Conservation (phyloP, 2,113 vertebrate genomes). For the Prochilodus magdalenae region DNA sequence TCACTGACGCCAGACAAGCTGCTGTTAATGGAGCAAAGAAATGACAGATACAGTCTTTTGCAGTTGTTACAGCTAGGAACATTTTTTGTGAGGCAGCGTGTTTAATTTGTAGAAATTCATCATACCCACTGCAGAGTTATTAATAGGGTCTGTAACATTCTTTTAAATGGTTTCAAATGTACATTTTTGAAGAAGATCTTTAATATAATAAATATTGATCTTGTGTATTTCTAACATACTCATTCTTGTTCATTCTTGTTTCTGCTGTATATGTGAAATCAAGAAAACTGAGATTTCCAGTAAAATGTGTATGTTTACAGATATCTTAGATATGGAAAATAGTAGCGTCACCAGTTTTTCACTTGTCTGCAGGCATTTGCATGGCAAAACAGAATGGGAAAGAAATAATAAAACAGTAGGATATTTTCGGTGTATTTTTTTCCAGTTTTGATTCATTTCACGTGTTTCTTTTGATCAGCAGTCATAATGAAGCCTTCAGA, state of each 20-base stretch:
- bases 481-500: background rate
- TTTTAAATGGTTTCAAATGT: background rate
- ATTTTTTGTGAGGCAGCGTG: too few relatives aligned
- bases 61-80: background rate
- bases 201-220: background rate
- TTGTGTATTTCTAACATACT: background rate
- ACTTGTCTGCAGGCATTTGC: background rate
- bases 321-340: too few relatives aligned
- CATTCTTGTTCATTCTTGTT: background rate
- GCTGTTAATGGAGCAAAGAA: background rate
- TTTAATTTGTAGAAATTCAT: background rate
- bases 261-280: background rate
- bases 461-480: slow-evolving; percentile 3
- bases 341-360: background rate
- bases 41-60: background rate
- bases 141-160: background rate
- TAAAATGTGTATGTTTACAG: background rate
- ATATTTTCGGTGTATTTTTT: background rate
- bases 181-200: too few relatives aligned
- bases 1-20: slow-evolving; percentile 18
- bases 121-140: background rate
- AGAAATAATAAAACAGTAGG: background rate
- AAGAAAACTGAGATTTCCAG: background rate
- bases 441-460: slow-evolving; percentile 24
- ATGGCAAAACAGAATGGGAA: background rate